These are phyloP conservation scores for Copsychus sechellarum DNA, from an alignment of 2,113 vertebrate genomes.

Conservation along the genomic window DNA sequence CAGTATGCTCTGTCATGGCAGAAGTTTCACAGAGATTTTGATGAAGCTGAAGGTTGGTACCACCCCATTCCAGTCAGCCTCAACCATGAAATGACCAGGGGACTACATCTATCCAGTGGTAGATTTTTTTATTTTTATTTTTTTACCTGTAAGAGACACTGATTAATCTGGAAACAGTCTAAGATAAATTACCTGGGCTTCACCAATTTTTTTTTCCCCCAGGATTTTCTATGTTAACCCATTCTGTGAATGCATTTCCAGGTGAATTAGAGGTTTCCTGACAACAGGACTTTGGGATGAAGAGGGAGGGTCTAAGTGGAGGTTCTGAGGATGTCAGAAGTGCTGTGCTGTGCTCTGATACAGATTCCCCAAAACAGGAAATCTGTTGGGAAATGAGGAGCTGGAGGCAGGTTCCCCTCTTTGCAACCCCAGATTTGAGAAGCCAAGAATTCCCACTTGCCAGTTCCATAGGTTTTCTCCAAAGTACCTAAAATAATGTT, in stretches of 20 bases:
- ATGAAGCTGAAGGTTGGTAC: background rate
- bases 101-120: accelerated
- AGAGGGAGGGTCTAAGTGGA: background rate
- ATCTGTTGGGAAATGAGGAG: background rate
- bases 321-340: background rate
- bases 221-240: background rate
- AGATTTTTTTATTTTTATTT: background rate
- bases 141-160: background rate
- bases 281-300: background rate
- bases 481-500: accelerated
- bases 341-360: background rate
- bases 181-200: accelerated
- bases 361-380: background rate
- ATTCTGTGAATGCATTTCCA: background rate
- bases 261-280: background rate
- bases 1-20: background rate
- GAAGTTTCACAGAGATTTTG: background rate
- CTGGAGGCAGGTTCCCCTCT: background rate
- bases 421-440: background rate
- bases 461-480: background rate
- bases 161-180: background rate
- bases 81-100: accelerated
- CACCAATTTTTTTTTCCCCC: background rate
- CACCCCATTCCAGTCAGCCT: background rate
- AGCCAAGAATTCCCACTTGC: background rate